Evolutionary conservation across 1,140 invertebrate genomes (phyloP).

Genomic region (Drosophila malerkotliana): DNA sequence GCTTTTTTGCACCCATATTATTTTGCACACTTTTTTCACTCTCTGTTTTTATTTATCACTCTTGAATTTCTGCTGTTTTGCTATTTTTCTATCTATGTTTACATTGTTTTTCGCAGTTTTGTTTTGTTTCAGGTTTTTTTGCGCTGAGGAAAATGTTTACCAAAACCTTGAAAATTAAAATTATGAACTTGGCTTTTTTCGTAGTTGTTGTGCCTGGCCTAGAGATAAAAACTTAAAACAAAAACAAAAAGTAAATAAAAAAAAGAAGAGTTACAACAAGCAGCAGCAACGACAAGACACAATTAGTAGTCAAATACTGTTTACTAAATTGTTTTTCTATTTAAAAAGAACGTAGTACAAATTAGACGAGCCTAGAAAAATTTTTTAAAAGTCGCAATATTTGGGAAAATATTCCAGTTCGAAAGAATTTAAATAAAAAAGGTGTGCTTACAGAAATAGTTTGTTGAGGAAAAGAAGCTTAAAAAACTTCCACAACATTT

Average conservation of each 20-base stretch:
- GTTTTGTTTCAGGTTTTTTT: slow-evolving; percentile 47
- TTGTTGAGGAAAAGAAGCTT: no score
- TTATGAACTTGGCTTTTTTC: slow-evolving; percentile 77
- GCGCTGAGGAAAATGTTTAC: slow-evolving; percentile 60
- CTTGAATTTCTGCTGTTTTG: slow-evolving; percentile 11
- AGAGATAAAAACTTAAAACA: slow-evolving; percentile 45
- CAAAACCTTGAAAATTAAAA: slow-evolving; percentile 76
- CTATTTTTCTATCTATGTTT: slow-evolving; percentile 31
- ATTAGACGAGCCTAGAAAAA: not conserved
- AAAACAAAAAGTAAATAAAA: not conserved
- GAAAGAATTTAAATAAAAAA: not conserved
- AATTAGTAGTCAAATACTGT: slow-evolving; percentile 52
- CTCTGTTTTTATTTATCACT: slow-evolving; percentile 19
- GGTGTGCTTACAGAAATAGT: no score
- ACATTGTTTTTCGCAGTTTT: slow-evolving; percentile 30
- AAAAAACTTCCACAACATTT: no score
- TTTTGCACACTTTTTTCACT: slow-evolving; percentile 39
- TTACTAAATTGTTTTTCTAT: slow-evolving; percentile 37
- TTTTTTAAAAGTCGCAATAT: not conserved
- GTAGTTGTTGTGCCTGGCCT: slow-evolving; percentile 31
- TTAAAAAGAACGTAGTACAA: not conserved
- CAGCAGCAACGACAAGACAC: slow-evolving; percentile 31
- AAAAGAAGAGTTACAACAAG: slow-evolving; percentile 56
- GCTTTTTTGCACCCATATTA: slow-evolving; percentile 20
- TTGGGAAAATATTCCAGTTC: not conserved